Base-by-base conservation (phyloP, 2,113 vertebrate species). In the Gasterosteus aculeatus region DNA sequence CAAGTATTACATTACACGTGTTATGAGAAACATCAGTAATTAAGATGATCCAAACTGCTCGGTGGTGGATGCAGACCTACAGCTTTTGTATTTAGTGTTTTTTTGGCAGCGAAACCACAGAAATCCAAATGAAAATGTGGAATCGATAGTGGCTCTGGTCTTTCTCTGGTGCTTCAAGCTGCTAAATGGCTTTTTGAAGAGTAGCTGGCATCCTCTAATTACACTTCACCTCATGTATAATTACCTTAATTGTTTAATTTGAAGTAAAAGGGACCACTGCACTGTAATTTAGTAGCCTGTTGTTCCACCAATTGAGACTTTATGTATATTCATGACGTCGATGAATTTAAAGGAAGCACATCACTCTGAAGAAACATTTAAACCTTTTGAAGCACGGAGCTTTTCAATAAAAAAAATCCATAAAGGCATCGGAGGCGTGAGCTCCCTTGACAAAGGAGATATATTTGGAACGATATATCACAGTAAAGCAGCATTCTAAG, bases 181-280 rank as follows among this genome's bases (percentile, higher is more conserved):
- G 69, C 72, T 83, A 86, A 92, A 92, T 90, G 84, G 75, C 75
- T 73, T 86, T 91, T 85, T 92, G 82, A 94, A 91, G 86, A 88
- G 80, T 82, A 84, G 72, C 82, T 81, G 78, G 78, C 59, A n/a
- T 86, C 80, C 81, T 80, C 77, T 89, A 92, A 93, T 91, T 89
- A 84, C 77, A 59, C 84, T 31, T 75, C 81, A 81, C 73, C 83
- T 78, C 77, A 80, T 90, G 81, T 85, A 74, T 93, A 91, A 91
- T 92, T 90, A 83, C 81, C 75, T 81, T 92, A 88, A 91, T 92
- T 92, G 91, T 85, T 91, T 90, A 85, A 92, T 94, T 93, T 88
- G 73, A 76, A 85, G 72, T 75, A 85, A 88, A 88, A 89, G 65
- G 83, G 67, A 90, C 76, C 87, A 51, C 75, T 73, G 73, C 66